A percentile compares a stretch with the other conserved stretches of the same genome.
Conservation (phyloP, 2,113 vertebrate species). For the Cricetomys ansorgei region DNA sequence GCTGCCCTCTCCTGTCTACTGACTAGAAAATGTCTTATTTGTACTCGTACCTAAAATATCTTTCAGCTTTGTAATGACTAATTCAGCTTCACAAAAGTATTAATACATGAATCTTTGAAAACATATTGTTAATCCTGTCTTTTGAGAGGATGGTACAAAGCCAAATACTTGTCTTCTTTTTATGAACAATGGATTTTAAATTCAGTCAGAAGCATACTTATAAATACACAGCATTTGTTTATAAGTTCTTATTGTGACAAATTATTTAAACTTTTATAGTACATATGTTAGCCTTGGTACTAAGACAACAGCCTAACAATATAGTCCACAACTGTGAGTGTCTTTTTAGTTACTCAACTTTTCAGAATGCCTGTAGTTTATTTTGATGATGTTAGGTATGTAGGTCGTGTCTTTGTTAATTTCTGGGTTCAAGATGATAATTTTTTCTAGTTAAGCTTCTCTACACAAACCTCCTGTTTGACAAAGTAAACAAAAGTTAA, state of each 20-base stretch:
- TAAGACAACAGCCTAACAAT: constrained; percentile 34
- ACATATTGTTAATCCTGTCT: constrained; percentile 49
- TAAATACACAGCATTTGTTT: constrained; percentile 31
- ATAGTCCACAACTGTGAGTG: background rate
- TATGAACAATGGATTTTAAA: constrained; percentile 58
- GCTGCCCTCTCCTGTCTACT: constrained; percentile 52
- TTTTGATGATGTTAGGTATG: constrained; percentile 57
- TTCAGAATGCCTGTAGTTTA: constrained; percentile 52
- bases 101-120: constrained; percentile 53
- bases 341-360: constrained; percentile 46
- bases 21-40: constrained; percentile 59
- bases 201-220: constrained; percentile 50
- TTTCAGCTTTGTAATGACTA: constrained; percentile 64
- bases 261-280: constrained; percentile 48
- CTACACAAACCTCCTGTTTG: constrained; percentile 53
- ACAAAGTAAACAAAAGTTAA: constrained; percentile 35
- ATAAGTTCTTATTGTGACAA: constrained; percentile 55
- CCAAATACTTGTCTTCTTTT: constrained; percentile 61
- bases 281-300: constrained; percentile 53
- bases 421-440: constrained; percentile 23
- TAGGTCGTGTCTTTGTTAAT: constrained; percentile 56
- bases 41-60: constrained; percentile 49
- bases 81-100: constrained; percentile 49
- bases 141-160: constrained; percentile 42
- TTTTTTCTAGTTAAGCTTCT: constrained; percentile 49